A percentile compares a stretch with the other conserved stretches of the same genome.
Conservation (phyloP, 1,140 invertebrate genomes). For the Neodiprion pinetum region DNA sequence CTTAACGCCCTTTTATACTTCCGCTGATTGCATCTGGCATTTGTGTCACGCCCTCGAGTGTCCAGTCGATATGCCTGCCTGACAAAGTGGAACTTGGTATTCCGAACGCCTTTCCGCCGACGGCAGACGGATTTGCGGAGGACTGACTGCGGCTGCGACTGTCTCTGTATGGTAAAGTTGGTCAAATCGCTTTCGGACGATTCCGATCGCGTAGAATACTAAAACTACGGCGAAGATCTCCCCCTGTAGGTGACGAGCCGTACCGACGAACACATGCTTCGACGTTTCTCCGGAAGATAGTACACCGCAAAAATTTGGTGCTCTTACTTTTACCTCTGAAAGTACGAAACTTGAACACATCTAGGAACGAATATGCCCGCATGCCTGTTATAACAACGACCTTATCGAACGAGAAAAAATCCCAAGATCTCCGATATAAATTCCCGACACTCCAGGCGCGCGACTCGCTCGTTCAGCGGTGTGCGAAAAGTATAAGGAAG, state of each 20-base stretch:
- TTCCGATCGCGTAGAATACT: conserved; percentile 44
- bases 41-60: conserved; percentile 63
- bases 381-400: no score
- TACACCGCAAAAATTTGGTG: no score
- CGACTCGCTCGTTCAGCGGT: no score
- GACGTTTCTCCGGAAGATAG: no score
- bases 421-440: no score
- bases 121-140: conserved; percentile 62
- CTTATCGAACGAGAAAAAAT: no score
- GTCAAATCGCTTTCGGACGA: conserved; percentile 57
- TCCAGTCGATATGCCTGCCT: conserved; percentile 58
- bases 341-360: not conserved
- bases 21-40: conserved; percentile 62
- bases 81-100: conserved; percentile 60
- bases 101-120: conserved; percentile 43
- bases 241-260: not conserved
- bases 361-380: not conserved
- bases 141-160: conserved; percentile 36
- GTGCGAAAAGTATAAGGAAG: not conserved
- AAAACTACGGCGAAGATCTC: conserved; percentile 29
- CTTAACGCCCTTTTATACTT: conserved; percentile 14
- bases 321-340: not conserved
- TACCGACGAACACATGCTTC: conserved; percentile 7
- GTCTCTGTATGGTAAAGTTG: conserved; percentile 52
- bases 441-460: no score